These are phyloP conservation scores for Cyprinodon variegatus DNA, from an alignment of 2,113 vertebrate species.

Conservation along the genomic window DNA sequence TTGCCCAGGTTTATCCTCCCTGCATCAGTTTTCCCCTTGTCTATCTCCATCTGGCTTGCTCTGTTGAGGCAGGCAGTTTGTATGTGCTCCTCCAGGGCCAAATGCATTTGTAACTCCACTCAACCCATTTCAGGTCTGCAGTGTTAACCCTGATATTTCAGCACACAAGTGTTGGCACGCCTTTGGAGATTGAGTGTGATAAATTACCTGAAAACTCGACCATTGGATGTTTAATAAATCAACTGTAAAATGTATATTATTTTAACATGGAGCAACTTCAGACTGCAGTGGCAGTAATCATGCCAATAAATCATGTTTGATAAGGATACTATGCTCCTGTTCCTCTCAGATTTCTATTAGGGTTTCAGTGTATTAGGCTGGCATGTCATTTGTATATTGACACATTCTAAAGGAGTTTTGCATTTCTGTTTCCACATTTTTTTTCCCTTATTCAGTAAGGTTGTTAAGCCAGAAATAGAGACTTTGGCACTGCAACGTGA, in stretches of 20 bases:
- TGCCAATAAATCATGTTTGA: conserved; percentile 79
- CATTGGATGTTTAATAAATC: conserved; percentile 79
- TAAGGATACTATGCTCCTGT: conserved; percentile 66
- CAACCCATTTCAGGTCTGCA: conserved; percentile 50
- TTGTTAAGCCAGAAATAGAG: conserved; percentile 27
- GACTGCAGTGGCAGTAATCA: conserved; percentile 64
- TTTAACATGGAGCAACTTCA: conserved; percentile 62
- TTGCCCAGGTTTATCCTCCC: conserved; percentile 44
- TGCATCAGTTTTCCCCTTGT: conserved; percentile 22
- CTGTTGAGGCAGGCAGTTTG: conserved; percentile 42
- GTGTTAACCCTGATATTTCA: conserved; percentile 74
- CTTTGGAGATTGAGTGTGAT: conserved; percentile 80
- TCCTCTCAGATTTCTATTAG: conserved; percentile 60
- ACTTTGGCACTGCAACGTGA: conserved; percentile 21
- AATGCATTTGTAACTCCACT: conserved; percentile 66
- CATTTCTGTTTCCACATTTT: conserved; percentile 33
- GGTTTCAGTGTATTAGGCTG: conserved; percentile 49
- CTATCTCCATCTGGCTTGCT: conserved; percentile 54
- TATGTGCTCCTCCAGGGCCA: conserved; percentile 61
- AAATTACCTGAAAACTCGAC: conserved; percentile 72
- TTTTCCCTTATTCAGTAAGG: conserved; percentile 23
- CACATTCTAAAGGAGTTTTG: conserved; percentile 27
- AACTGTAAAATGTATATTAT: conserved; percentile 70
- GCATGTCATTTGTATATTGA: conserved; percentile 58
- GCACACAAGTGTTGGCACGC: conserved; percentile 64